A percentile compares a stretch with the other conserved stretches of the same genome.
phyloP scores from a whole-genome alignment of 1,140 invertebrate genomes.

The Helicoverpa armigera region DNA sequence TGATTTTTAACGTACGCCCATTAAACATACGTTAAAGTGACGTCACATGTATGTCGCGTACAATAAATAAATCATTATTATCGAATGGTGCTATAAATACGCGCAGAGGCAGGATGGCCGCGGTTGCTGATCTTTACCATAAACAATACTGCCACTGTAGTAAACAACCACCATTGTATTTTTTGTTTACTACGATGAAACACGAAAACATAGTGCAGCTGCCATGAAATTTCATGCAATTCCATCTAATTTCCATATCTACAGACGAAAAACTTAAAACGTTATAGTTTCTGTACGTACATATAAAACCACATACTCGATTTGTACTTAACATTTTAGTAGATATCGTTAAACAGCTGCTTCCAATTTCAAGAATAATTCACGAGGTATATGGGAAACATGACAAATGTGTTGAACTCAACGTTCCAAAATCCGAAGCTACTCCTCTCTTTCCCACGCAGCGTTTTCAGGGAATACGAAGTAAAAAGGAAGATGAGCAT shows the following conservation, averaged over 20 bases:
- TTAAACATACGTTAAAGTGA: conserved; percentile 28
- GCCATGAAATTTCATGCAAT: too few relatives aligned
- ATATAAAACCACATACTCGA: too few relatives aligned
- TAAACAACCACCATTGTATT: conserved; percentile 63
- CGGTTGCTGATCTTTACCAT: conserved; percentile 67
- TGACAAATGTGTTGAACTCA: conserved; percentile 34
- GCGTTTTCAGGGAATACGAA: conserved; percentile 53
- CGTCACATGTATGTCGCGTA: conserved; percentile 46
- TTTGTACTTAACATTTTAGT: background rate
- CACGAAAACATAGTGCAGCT: background rate
- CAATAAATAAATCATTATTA: conserved; percentile 57
- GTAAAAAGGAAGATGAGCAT: conserved; percentile 61
- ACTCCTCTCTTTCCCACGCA: conserved; percentile 65
- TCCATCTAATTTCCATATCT: too few relatives aligned
- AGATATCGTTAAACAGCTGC: background rate
- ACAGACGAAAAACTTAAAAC: too few relatives aligned
- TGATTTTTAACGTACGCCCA: too few relatives aligned
- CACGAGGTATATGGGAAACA: conserved; percentile 40
- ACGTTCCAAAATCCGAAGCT: conserved; percentile 43
- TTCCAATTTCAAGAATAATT: conserved; percentile 36
- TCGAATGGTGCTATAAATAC: conserved; percentile 64
- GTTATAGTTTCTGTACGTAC: too few relatives aligned
- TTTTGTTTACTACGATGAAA: conserved; percentile 8
- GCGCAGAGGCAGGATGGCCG: conserved; percentile 41
- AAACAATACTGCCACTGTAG: conserved; percentile 67